phyloP scores from a whole-genome alignment of 2,113 vertebrate genomes.

The Apteryx owenii region DNA sequence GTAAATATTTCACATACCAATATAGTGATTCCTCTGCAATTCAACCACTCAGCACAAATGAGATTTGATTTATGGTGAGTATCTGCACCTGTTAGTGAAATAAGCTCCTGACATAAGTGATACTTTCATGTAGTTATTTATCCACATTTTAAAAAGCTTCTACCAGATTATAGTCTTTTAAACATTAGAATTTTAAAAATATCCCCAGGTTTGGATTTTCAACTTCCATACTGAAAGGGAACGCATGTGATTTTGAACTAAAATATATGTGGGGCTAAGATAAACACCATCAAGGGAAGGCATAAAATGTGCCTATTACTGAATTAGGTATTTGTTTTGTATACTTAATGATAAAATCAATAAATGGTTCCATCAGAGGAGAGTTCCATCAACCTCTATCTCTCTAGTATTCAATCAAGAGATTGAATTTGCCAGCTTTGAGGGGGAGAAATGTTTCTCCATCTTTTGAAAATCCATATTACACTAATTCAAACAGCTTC shows the following conservation, averaged over 20 bases:
- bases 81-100: conserved; percentile 45
- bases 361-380: not conserved
- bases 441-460: conserved; percentile 13
- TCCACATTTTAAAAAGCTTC: not conserved
- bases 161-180: not conserved
- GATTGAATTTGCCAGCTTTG: conserved; percentile 24
- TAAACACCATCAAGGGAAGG: not conserved
- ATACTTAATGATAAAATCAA: conserved; percentile 54
- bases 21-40: conserved; percentile 37
- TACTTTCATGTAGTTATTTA: conserved; percentile 7
- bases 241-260: not conserved
- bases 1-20: conserved; percentile 43
- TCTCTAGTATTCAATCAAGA: conserved; percentile 21
- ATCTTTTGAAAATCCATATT: conserved; percentile 42
- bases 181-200: not conserved
- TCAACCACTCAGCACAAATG: conserved; percentile 29
- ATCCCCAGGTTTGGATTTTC: not conserved
- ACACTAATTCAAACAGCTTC: conserved; percentile 13
- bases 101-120: not conserved
- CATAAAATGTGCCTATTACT: not conserved
- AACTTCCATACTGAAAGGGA: not conserved
- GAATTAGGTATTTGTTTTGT: conserved; percentile 37
- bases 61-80: conserved; percentile 17
- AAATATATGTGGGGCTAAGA: not conserved
- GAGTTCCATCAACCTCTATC: not conserved